Evolutionary conservation across 2,113 vertebrate genomes (phyloP), one percentile per base, ranked within the genome.

Genomic region (Heterocephalus glaber): DNA sequence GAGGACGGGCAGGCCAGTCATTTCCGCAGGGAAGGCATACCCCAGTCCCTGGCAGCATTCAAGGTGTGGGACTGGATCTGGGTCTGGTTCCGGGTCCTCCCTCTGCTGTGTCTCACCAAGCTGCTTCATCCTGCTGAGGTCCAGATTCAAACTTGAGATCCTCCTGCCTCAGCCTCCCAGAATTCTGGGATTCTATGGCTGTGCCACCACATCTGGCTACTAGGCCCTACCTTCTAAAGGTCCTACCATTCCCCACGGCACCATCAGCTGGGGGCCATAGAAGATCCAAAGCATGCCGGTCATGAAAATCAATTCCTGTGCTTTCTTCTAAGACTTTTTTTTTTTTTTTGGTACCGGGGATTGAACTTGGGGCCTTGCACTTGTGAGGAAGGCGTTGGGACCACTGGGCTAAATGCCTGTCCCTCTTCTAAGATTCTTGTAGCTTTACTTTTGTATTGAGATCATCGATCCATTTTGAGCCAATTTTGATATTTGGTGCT

Each of bases 1-100:
- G 41, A 68, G 58, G 65, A 54, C 35, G 41, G 38, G 38, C 35
- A n/a, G 44, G 61, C 8, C 61, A 3, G 20, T 47, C n/a, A 1
- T 38, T 70, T 28, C 77, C 79, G 35, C 61, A 19, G 38, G 58
- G 41, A n/a, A 63, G 80, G 54, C 35, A 70, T 0, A 0, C 20
- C 11, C 22, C 0, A 20, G 16, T 7, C 2, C 41, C 19, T 12
- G 0, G 9, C 26, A 20, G n/a, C 74, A 77, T 4, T 30, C 26
- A 49, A 6, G 3, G 1, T 44, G 52, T 49, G 24, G 44, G 24
- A 0, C 28, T 28, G 60, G 8, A 5, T 41, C 19, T 0, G 3
- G 20, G 38, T 19, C 81, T 77, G 1, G 14, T 61, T 58, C 20
- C 1, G 0, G 11, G n/a, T 17, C 61, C 11, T 28, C 10, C 22